Evolutionary conservation across 2,113 vertebrate species (phyloP), one percentile per base, ranked within the genome.

Genomic region (Monopterus albus): DNA sequence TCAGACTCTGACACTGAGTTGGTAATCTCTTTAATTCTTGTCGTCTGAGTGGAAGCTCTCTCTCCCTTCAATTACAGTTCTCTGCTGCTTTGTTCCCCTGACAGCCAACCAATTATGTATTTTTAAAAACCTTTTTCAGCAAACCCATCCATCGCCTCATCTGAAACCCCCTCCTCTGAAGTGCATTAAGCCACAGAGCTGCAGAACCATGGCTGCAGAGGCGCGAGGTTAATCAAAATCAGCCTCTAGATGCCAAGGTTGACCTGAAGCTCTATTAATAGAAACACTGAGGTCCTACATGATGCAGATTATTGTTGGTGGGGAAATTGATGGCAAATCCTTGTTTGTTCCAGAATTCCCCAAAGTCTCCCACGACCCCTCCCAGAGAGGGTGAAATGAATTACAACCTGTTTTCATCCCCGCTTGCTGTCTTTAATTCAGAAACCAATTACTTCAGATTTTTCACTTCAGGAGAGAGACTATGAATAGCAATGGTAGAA

Each of bases 391-490:
- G 49, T 43, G 66, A 84, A 87, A 87, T 85, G 75, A 89, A 91
- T 91, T 75, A 89, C 72, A 81, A 83, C 64, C 82, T 81, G 88
- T 83, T 90, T 88, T 89, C 73, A 86, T 90, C 85, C 66, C 71
- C 84, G 85, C 84, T 88, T 76, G 75, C 87, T 77, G 86, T 87
- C 79, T 90, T 88, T 91, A 93, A 92, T 92, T 91, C 91, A 91
- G 83, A 92, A 92, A 91, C 84, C 92, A 93, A 93, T 93, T 92
- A 93, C 88, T 92, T 93, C 82, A 90, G 91, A 91, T 91, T 91
- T 92, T 91, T 91, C 92, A 92, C 91, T 92, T 90, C 85, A 91
- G 81, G 83, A 84, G 85, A 88, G 69, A 88, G 64, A 77, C 51
- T 65, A 65, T 70, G 78, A 88, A 78, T 66, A 25, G 78, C 59